Percentiles rank a stretch among this genome's conserved stretches.
These are phyloP conservation scores for Chelon auratus DNA, from an alignment of 2,797 vertebrate genomes.

Conservation along the genomic window DNA sequence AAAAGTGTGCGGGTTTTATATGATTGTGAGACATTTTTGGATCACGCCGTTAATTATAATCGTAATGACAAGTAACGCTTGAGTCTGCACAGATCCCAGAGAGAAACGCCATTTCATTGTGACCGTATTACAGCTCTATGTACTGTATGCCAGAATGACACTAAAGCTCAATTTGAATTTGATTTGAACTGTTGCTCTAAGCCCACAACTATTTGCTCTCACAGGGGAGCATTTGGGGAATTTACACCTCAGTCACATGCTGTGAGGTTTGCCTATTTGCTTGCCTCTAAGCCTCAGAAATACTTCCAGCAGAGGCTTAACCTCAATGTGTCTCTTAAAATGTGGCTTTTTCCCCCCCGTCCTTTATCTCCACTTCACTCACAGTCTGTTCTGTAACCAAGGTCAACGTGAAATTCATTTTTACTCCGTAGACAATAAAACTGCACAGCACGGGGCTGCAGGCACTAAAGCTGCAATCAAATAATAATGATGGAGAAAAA, in stretches of 20 bases:
- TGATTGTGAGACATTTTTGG: not conserved
- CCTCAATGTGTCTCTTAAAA: not conserved
- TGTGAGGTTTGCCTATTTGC: constrained; percentile 4
- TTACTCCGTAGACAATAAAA: not conserved
- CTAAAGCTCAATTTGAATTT: no score
- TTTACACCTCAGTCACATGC: not conserved
- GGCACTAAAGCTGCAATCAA: not conserved
- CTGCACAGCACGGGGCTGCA: not conserved
- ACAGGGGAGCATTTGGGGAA: not conserved
- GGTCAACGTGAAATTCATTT: constrained; percentile 22
- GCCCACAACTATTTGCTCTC: not conserved
- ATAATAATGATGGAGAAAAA: not conserved
- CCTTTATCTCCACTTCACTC: not conserved
- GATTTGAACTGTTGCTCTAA: not conserved
- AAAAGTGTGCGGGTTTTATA: not conserved
- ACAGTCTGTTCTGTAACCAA: not conserved
- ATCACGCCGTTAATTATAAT: not conserved
- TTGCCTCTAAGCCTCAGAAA: not conserved
- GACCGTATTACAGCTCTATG: no score
- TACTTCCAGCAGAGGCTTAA: not conserved
- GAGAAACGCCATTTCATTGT: no score
- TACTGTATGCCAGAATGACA: no score
- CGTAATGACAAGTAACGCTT: not conserved
- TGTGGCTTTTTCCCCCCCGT: not conserved
- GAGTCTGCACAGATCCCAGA: no score